These are phyloP conservation scores for Leucophenga montana DNA, from an alignment of 2,888 invertebrate species.

Conservation along the genomic window DNA sequence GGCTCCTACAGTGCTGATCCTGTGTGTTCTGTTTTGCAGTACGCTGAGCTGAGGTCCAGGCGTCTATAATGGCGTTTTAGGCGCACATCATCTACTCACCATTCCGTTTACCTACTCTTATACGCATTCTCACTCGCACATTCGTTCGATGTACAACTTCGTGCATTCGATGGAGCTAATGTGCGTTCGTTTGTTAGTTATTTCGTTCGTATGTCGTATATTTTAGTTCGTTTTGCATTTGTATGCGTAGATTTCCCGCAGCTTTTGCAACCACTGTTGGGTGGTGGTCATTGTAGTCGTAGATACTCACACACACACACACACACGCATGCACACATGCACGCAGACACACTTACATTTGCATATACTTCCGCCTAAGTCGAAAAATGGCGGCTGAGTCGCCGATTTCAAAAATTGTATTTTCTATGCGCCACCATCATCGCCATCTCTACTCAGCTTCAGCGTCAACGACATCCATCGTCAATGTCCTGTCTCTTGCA, in stretches of 20 bases:
- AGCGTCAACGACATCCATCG: background rate
- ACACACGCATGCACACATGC: slow-evolving; percentile 14
- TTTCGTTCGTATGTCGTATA: background rate
- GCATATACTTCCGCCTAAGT: slow-evolving; percentile 52
- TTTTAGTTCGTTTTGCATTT: background rate
- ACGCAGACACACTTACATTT: slow-evolving; percentile 10
- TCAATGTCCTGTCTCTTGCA: background rate
- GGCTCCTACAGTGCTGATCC: too few species aligned
- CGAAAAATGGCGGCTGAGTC: slow-evolving; percentile 61
- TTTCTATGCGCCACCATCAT: slow-evolving; percentile 8
- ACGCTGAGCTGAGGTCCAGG: slow-evolving; percentile 53
- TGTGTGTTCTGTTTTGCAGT: background rate
- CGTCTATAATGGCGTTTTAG: slow-evolving; percentile 63
- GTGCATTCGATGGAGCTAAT: slow-evolving; percentile 1
- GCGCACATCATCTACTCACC: slow-evolving; percentile 54
- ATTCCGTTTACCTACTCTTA: slow-evolving; percentile 29
- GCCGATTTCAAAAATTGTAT: slow-evolving; percentile 56
- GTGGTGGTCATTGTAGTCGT: slow-evolving; percentile 4
- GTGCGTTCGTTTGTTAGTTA: slow-evolving; percentile 7
- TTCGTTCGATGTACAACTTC: background rate
- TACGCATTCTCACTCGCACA: slow-evolving; percentile 22
- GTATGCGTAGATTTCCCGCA: background rate
- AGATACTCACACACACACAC: slow-evolving; percentile 15
- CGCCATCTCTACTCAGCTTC: slow-evolving; percentile 23
- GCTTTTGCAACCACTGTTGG: slow-evolving; percentile 7